Percentiles rank a stretch among this genome's conserved stretches.
Evolutionary conservation across 2,113 vertebrate species (phyloP).

Genomic region (Phrynocephalus versicolor): DNA sequence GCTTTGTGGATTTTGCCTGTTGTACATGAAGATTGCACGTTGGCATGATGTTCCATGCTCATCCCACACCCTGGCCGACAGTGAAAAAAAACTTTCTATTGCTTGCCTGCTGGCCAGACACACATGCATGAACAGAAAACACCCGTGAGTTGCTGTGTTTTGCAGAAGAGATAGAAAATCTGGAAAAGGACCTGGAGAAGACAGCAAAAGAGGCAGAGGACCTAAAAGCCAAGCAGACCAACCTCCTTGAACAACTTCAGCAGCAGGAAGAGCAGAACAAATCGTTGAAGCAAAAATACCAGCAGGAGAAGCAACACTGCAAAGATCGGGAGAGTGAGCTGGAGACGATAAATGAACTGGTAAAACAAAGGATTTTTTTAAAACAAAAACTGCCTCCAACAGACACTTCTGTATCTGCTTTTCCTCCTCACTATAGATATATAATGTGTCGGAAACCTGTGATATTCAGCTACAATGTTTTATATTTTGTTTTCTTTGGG

Average conservation of each 20-base stretch:
- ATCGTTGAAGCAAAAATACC: constrained; percentile 73
- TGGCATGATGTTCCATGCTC: no score
- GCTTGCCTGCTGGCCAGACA: neutral
- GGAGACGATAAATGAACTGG: constrained; percentile 83
- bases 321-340: constrained; percentile 77
- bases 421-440: neutral
- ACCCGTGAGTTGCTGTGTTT: constrained; percentile 2
- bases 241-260: constrained; percentile 74
- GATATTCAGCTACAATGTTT: neutral
- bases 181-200: constrained; percentile 81
- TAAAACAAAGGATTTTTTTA: constrained; percentile 57
- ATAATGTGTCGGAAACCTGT: neutral
- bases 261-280: constrained; percentile 76
- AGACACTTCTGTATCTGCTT: neutral
- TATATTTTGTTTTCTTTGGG: neutral
- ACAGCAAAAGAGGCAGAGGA: constrained; percentile 71
- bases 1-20: no score
- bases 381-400: no score
- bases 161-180: constrained; percentile 82
- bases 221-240: constrained; percentile 72
- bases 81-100: no score
- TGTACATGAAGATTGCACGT: no score
- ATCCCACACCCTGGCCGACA: neutral
- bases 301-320: constrained; percentile 72
- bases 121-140: neutral